Conservation (phyloP, 1,140 invertebrate species). For the Physella acuta region DNA sequence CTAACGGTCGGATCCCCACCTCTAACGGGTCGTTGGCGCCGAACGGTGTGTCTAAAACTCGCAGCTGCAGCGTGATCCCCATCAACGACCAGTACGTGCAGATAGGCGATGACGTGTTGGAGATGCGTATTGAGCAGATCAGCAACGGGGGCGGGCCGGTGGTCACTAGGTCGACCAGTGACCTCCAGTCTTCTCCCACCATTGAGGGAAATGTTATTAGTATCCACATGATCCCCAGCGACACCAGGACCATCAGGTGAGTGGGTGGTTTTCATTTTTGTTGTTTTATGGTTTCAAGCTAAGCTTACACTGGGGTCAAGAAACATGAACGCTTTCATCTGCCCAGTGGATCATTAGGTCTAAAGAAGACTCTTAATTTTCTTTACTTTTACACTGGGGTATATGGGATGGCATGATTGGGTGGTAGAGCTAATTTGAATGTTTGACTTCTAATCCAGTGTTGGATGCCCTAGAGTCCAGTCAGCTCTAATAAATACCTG, state of each 20-base stretch:
- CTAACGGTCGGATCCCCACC: neutral
- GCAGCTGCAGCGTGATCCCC: conserved; percentile 22
- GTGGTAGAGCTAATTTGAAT: too few relatives aligned
- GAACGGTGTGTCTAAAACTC: conserved; percentile 23
- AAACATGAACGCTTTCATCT: too few relatives aligned
- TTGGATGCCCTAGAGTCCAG: too few relatives aligned
- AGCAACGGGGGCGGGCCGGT: neutral
- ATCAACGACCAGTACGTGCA: conserved; percentile 25
- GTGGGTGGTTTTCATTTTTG: neutral
- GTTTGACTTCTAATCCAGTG: too few relatives aligned
- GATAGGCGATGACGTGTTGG: conserved; percentile 12
- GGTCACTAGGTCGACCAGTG: conserved; percentile 5
- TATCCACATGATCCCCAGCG: conserved; percentile 32
- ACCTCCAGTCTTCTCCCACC: conserved; percentile 8
- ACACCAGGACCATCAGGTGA: neutral
- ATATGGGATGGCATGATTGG: too few relatives aligned
- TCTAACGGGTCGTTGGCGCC: neutral
- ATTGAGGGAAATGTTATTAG: conserved; percentile 33
- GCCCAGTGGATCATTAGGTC: too few relatives aligned
- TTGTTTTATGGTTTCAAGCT: too few relatives aligned
- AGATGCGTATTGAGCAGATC: neutral
- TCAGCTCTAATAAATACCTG: too few relatives aligned
- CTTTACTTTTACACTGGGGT: too few relatives aligned
- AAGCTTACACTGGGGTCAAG: too few relatives aligned
- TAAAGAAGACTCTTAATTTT: too few relatives aligned